Evolutionary conservation across 1,140 invertebrate species (phyloP).

Genomic region (Hycleus cichorii): DNA sequence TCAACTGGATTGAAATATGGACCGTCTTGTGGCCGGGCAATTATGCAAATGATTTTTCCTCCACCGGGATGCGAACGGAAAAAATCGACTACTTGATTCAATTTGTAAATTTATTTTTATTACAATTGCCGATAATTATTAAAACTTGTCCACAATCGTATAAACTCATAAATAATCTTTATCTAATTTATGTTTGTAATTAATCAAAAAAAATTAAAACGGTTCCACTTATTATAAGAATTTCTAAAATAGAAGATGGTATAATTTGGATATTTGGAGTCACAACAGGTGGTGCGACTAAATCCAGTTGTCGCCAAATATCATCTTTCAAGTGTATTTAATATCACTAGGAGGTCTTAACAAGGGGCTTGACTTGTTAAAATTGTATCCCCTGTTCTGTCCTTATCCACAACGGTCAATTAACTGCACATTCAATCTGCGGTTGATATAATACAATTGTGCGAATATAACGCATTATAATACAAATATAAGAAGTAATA

Average conservation of each 20-base stretch:
- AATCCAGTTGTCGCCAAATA: conserved; percentile 7
- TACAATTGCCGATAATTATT: conserved; percentile 4
- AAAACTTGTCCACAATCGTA: not conserved
- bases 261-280: conserved; percentile 3
- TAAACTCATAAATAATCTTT: not conserved
- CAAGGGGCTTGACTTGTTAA: conserved; percentile 18
- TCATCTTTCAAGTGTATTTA: conserved; percentile 11
- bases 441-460: conserved; percentile 29
- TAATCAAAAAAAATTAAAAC: conserved; percentile 3
- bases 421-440: conserved; percentile 31
- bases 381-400: conserved; percentile 8
- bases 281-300: conserved; percentile 22
- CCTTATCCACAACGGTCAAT: conserved; percentile 30
- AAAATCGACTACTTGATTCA: conserved; percentile 1
- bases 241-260: not conserved
- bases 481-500: too few species aligned
- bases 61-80: not conserved
- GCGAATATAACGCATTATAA: conserved; percentile 16
- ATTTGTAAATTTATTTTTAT: conserved; percentile 2
- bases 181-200: not conserved
- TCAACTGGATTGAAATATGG: conserved; percentile 2
- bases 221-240: not conserved
- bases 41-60: not conserved
- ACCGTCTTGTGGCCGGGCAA: not conserved
- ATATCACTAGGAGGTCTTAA: conserved; percentile 15